Evolutionary conservation across 2,888 invertebrate genomes (phyloP).

Genomic region (Acanthopleura granulata): DNA sequence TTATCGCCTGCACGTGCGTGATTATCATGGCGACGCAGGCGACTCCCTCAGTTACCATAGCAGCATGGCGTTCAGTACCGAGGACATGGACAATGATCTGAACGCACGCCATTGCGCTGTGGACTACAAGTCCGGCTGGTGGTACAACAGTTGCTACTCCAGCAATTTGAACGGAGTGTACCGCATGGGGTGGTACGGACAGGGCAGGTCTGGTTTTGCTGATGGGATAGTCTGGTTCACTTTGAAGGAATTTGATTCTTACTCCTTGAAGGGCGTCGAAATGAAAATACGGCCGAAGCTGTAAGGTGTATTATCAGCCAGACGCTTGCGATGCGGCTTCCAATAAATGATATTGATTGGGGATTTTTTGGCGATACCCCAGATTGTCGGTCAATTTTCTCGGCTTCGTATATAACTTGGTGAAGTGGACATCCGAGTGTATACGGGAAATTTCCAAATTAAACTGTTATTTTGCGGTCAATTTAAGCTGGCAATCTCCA

Average conservation of each 20-base stretch:
- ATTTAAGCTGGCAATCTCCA: too few relatives aligned
- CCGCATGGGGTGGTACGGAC: slow-evolving; percentile 60
- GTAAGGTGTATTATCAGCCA: background rate
- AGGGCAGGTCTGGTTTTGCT: slow-evolving; percentile 47
- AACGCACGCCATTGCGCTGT: slow-evolving; percentile 64
- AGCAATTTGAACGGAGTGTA: slow-evolving; percentile 66
- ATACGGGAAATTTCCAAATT: too few relatives aligned
- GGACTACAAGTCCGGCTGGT: slow-evolving; percentile 67
- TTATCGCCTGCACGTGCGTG: slow-evolving; percentile 55
- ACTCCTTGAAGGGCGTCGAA: slow-evolving; percentile 62
- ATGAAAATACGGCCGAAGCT: slow-evolving; percentile 56
- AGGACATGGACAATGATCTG: slow-evolving; percentile 66
- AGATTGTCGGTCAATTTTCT: too few relatives aligned
- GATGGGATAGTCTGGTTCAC: slow-evolving; percentile 64
- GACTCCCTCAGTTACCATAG: slow-evolving; percentile 66
- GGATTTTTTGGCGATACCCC: too few relatives aligned
- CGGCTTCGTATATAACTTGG: too few relatives aligned
- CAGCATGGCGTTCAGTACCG: slow-evolving; percentile 66
- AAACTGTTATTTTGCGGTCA: too few relatives aligned
- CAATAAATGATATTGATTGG: too few relatives aligned
- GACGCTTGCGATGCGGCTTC: too few relatives aligned
- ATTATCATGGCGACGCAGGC: slow-evolving; percentile 58
- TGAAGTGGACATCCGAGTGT: too few relatives aligned
- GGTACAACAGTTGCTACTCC: slow-evolving; percentile 64
- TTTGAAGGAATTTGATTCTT: slow-evolving; percentile 61